phyloP scores from a whole-genome alignment of 2,888 invertebrate genomes.

The Sesia apiformis region DNA sequence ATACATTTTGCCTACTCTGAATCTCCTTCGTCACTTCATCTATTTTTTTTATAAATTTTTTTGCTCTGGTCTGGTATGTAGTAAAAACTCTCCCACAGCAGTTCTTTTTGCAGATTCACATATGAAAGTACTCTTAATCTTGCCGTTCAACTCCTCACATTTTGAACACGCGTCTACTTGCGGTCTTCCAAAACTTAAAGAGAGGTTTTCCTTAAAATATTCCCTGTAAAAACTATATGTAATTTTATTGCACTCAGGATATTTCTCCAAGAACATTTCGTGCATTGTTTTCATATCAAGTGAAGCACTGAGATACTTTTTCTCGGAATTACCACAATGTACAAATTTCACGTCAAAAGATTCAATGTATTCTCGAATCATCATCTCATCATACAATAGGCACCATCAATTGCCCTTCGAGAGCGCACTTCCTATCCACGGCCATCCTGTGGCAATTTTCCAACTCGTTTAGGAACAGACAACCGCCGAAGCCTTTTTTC shows the following conservation, averaged over 20 bases:
- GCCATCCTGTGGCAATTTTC: no score
- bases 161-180: not conserved
- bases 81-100: not conserved
- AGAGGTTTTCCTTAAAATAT: not conserved
- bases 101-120: not conserved
- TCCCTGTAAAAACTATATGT: not conserved
- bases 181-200: not conserved
- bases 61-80: not conserved
- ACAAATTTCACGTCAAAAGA: no score
- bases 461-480: no score
- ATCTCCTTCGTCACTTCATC: not conserved
- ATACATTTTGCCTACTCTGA: not conserved
- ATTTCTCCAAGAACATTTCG: not conserved
- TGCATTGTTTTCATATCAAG: not conserved
- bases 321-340: no score
- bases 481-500: no score
- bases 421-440: no score
- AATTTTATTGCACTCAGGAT: not conserved
- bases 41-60: not conserved
- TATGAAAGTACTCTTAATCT: not conserved
- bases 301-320: not conserved
- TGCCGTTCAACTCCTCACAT: not conserved
- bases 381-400: no score
- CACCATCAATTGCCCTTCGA: no score
- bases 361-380: no score